Conservation (phyloP, 2,113 vertebrate species). For the Leucopsar rothschildi region DNA sequence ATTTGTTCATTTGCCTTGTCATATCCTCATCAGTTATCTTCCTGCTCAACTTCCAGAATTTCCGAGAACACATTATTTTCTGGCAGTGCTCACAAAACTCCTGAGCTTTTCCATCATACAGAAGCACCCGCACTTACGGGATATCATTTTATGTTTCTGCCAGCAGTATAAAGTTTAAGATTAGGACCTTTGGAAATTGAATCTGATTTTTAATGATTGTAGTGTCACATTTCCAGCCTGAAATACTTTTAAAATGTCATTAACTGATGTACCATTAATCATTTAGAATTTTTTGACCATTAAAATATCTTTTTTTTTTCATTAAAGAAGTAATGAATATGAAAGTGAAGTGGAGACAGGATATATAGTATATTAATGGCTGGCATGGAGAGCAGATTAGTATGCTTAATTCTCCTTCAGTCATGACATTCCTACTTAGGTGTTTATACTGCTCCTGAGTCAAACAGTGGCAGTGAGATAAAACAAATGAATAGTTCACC, state of each 20-base stretch:
- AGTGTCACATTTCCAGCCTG: constrained; percentile 70
- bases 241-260: constrained; percentile 76
- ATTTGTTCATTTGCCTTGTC: constrained; percentile 68
- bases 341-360: constrained; percentile 55
- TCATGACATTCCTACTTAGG: constrained; percentile 1
- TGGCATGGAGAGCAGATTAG: constrained; percentile 49
- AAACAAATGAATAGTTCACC: neutral
- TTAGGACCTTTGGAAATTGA: constrained; percentile 77
- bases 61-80: constrained; percentile 69
- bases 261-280: constrained; percentile 72
- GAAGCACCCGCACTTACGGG: constrained; percentile 44
- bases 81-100: constrained; percentile 58
- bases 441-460: constrained; percentile 10
- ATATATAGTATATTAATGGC: constrained; percentile 56
- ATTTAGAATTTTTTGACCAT: constrained; percentile 72
- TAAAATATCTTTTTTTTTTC: constrained; percentile 74
- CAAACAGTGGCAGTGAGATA: neutral
- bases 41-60: constrained; percentile 63
- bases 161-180: constrained; percentile 71
- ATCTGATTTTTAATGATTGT: constrained; percentile 78
- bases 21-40: constrained; percentile 66
- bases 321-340: constrained; percentile 73
- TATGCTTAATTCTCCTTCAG: constrained; percentile 61
- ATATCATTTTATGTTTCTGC: constrained; percentile 75
- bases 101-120: constrained; percentile 60